Base-by-base conservation (phyloP, 1,140 invertebrate genomes). In the Trichonephila clavata region DNA sequence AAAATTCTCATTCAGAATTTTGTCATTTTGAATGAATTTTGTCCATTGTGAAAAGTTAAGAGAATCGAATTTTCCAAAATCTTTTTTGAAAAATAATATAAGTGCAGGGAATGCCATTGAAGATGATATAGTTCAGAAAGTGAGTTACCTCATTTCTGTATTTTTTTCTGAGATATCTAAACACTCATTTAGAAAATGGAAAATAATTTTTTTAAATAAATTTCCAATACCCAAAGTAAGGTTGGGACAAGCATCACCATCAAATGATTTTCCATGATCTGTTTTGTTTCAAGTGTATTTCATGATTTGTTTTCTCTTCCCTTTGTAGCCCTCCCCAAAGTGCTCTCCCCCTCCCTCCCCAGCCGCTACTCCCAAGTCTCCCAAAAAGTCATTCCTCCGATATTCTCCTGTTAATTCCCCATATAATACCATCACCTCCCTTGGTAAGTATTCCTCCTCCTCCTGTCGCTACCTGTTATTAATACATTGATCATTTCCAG, bases 281-380 rank as follows among this genome's bases (percentile, higher is more conserved):
- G 14, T 16, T 68, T 10, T 87, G 5, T 63, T 10, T 65, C 50
- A 50, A 50, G 50, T 50, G 50, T 50, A 71, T 32, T 59, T 59
- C 32, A 57, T 92, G 39, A 61, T 92, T 43, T 83, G 21, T 83
- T 86, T 65, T 39, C 32, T 71, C 43, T 90, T 59, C 50, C 50
- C 50, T 50, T 50, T 86, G 21, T 80, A 94, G 94, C 94, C 95
- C 94, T 94, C 95, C 65, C 95, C 95, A 65, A 94, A 94, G 90
- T 94, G 87, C 18, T 94, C 93, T 84, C 94, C 92, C 57, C 92
- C 94, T 63, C 90, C 94, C 24, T 95, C 94, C 84, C 87, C 93
- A 92, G 86, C 89, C 24, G 77, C 93, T 8, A 94, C 94, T 63
- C 94, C 94, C 20, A 94, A 91, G 92, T 94, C 91, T 60, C 94